These are phyloP conservation scores for Carettochelys insculpta DNA, from an alignment of 2,113 vertebrate species.

Conservation along the genomic window DNA sequence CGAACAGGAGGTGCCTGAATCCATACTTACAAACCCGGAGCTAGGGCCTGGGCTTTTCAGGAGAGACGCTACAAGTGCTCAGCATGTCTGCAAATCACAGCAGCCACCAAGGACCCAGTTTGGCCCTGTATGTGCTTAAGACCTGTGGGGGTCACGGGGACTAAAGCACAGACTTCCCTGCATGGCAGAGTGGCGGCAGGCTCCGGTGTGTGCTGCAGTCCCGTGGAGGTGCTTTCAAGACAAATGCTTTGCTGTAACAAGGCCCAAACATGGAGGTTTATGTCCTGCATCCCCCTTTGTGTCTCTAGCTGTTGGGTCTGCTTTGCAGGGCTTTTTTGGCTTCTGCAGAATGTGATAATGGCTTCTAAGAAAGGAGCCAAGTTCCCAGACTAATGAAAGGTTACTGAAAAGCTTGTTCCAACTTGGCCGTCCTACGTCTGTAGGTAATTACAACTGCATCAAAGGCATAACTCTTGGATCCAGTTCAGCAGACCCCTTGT, in stretches of 20 bases:
- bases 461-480: neutral
- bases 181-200: neutral
- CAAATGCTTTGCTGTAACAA: neutral
- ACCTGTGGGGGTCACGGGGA: neutral
- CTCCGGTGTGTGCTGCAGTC: neutral
- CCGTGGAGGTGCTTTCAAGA: no score
- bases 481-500: neutral
- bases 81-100: neutral
- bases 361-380: neutral
- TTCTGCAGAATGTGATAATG: neutral
- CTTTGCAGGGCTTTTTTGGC: neutral
- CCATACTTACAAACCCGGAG: no score
- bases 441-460: neutral
- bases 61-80: neutral
- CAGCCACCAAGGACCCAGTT: neutral
- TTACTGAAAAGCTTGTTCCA: neutral
- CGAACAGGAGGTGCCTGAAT: neutral
- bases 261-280: neutral
- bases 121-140: neutral
- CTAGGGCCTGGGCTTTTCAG: no score
- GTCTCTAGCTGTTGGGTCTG: neutral
- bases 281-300: neutral
- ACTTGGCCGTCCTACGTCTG: neutral
- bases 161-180: neutral
- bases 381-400: neutral